Base-by-base conservation (phyloP, 2,888 invertebrate genomes). In the Oxyscelio sp. region DNA sequence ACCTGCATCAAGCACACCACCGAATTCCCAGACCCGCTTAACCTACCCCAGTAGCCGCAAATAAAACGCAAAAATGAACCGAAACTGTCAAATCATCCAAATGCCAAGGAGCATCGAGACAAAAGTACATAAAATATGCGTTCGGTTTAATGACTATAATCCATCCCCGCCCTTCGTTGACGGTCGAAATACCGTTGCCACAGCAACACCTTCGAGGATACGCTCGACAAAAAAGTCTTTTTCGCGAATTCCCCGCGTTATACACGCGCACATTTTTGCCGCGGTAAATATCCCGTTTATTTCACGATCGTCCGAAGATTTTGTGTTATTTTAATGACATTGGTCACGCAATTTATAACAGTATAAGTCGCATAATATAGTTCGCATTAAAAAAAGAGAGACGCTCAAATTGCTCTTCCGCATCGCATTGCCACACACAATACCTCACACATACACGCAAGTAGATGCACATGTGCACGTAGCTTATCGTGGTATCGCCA, bases 281-380 rank as follows among this genome's bases (percentile, higher is more conserved):
- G 43, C 13, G 24, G 22, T 52, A 68, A 68, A 59, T 70, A 61
- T 75, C 50, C 75, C 75, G 74, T 82, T 81, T 81, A 63, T 68
- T 77, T 59, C 40, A 56, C 31, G 52, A 74, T 70, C 40, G 59
- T 40, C 38, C 34, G 31, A 65, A 50, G 54, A 31, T 22, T 59
- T 73, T n/a, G 65, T 48, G 56, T 66, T 66, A 61, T 77, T 71
- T 78, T 83, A 83, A 83, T 83, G 58, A 63, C 66, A 73, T 73
- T 56, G 66, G 83, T 78, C 83, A 83, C 66, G 83, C 83, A 38
- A 83, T 83, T 78, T 83, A 83, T 78, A 78, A 77, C 77, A 78
- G 77, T 77, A 73, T 58, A 66, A 65, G 24, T 52, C 66, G 27
- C 71, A 58, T 66, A 74, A 78, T 83, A 83, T 66, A 66, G 43